These are phyloP conservation scores for Euspilapteryx auroguttella DNA, from an alignment of 2,888 invertebrate species.

Conservation along the genomic window DNA sequence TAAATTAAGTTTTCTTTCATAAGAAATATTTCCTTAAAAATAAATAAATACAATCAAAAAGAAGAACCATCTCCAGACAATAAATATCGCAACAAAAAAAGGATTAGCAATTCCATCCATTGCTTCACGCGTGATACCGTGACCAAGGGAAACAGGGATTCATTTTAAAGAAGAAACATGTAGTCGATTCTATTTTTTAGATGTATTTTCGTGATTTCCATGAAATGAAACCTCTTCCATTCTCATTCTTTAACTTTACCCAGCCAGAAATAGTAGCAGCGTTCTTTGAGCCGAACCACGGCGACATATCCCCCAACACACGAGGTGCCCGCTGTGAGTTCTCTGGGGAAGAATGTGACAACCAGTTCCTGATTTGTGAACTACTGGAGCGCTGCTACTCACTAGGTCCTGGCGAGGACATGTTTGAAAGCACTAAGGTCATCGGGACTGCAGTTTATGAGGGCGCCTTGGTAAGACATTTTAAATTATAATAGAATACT, in stretches of 20 bases:
- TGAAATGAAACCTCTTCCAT: neutral
- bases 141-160: too few species aligned
- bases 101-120: too few species aligned
- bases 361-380: constrained; percentile 65
- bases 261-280: constrained; percentile 78
- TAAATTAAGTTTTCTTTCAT: too few species aligned
- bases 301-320: constrained; percentile 83
- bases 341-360: constrained; percentile 71
- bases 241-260: constrained; percentile 30
- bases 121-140: too few species aligned
- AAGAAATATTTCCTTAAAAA: too few species aligned
- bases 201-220: too few species aligned
- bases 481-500: too few species aligned
- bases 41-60: too few species aligned
- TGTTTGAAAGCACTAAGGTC: constrained; percentile 81
- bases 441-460: constrained; percentile 70
- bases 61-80: too few species aligned
- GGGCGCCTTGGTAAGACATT: constrained; percentile 63
- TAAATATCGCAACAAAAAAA: too few species aligned
- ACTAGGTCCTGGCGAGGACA: constrained; percentile 77
- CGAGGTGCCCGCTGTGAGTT: constrained; percentile 73
- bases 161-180: too few species aligned
- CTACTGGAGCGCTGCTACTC: constrained; percentile 69
- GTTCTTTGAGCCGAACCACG: constrained; percentile 79
- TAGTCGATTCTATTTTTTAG: too few species aligned